Conservation (phyloP, 2,888 invertebrate genomes). For the Drosophila ustulata region DNA sequence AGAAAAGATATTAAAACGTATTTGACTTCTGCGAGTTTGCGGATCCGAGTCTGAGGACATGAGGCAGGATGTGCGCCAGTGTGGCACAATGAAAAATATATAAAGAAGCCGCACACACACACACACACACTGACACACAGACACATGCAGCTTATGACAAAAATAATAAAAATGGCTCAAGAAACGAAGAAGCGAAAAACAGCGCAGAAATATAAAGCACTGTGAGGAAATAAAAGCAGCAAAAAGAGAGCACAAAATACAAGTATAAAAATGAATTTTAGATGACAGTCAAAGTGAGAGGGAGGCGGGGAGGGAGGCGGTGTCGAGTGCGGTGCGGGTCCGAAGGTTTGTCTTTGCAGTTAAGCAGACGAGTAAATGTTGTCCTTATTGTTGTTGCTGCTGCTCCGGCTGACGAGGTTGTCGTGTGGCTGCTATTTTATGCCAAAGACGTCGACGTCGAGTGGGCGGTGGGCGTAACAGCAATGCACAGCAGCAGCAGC, state of each 20-base stretch:
- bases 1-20: slow-evolving; percentile 83
- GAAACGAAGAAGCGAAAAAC: slow-evolving; percentile 60
- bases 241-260: slow-evolving; percentile 59
- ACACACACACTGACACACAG: slow-evolving; percentile 30
- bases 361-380: slow-evolving; percentile 81
- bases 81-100: slow-evolving; percentile 82
- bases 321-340: slow-evolving; percentile 28
- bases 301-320: not conserved
- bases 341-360: slow-evolving; percentile 80
- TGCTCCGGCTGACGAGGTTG: slow-evolving; percentile 49
- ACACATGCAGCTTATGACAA: slow-evolving; percentile 71
- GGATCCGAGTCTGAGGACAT: slow-evolving; percentile 52
- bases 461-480: slow-evolving; percentile 45
- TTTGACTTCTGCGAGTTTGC: slow-evolving; percentile 82
- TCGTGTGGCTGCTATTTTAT: slow-evolving; percentile 62
- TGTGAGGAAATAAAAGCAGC: slow-evolving; percentile 47
- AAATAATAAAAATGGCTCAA: slow-evolving; percentile 82
- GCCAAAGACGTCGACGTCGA: slow-evolving; percentile 55
- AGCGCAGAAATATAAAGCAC: slow-evolving; percentile 67
- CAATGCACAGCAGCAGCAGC: slow-evolving; percentile 24
- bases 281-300: slow-evolving; percentile 78
- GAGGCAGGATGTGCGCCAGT: slow-evolving; percentile 79
- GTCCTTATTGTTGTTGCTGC: slow-evolving; percentile 76
- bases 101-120: slow-evolving; percentile 72
- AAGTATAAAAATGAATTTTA: slow-evolving; percentile 82